Conservation (phyloP, 2,113 vertebrate genomes). For the Myotis lucifugus region DNA sequence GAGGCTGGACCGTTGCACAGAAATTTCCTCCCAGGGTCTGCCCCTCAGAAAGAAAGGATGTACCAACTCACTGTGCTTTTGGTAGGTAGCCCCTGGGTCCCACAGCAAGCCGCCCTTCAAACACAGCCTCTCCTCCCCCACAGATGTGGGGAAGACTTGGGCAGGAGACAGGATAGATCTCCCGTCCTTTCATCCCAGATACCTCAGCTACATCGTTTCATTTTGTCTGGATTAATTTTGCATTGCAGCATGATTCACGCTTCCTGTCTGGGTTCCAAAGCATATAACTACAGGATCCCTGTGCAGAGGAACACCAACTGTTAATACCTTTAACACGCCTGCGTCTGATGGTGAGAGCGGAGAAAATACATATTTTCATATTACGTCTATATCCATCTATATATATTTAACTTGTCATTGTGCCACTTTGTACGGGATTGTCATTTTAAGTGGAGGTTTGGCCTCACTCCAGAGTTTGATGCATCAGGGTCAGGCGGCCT, state of each 20-base stretch:
- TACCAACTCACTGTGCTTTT: neutral
- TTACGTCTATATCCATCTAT: neutral
- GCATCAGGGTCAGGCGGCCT: conserved; percentile 63
- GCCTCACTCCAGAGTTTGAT: conserved; percentile 78
- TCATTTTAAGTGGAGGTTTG: conserved; percentile 82
- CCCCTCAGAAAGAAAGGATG: neutral
- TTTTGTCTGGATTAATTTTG: conserved; percentile 68
- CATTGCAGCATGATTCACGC: conserved; percentile 41
- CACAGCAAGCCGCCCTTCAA: neutral
- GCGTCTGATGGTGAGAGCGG: conserved; percentile 7
- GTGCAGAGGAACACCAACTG: neutral
- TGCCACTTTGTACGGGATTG: conserved; percentile 53
- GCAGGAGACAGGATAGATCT: neutral
- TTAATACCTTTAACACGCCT: conserved; percentile 50
- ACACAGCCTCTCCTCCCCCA: neutral
- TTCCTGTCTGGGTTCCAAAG: conserved; percentile 68
- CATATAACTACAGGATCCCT: conserved; percentile 53
- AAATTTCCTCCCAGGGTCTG: neutral
- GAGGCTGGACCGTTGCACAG: neutral
- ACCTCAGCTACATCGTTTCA: neutral
- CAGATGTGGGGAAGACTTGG: neutral
- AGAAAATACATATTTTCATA: conserved; percentile 42
- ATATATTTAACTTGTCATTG: conserved; percentile 64
- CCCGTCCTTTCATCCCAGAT: neutral
- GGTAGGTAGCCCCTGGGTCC: neutral